phyloP scores from a whole-genome alignment of 1,140 invertebrate genomes.

The Listronotus bonariensis region DNA sequence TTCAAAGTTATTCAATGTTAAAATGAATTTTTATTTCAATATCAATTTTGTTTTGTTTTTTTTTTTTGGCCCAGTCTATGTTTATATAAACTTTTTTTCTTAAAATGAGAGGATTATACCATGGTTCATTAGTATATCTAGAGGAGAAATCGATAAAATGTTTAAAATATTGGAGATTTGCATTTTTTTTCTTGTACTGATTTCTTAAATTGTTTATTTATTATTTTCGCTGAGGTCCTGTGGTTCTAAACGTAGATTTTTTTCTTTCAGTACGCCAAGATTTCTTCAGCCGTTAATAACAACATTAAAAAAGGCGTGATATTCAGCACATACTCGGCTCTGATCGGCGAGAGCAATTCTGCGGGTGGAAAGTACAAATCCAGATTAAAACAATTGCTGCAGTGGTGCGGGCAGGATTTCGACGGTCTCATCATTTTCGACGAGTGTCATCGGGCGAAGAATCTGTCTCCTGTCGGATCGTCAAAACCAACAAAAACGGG shows the following conservation, averaged over 20 bases:
- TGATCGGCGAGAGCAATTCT: constrained; percentile 95
- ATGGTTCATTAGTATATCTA: no score
- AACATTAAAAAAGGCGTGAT: constrained; percentile 92
- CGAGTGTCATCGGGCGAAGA: constrained; percentile 98
- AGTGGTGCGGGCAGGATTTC: constrained; percentile 97
- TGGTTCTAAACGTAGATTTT: not conserved
- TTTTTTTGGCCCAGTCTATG: no score
- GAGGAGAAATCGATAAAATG: no score
- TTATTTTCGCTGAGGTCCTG: no score
- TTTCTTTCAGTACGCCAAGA: constrained; percentile 79
- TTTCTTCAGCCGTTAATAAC: constrained; percentile 88
- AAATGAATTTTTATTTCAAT: no score
- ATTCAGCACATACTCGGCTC: constrained; percentile 96
- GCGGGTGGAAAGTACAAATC: constrained; percentile 91
- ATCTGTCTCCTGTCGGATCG: constrained; percentile 93
- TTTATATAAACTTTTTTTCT: no score
- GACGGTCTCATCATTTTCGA: constrained; percentile 97
- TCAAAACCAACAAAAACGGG: constrained; percentile 90
- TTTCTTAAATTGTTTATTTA: no score
- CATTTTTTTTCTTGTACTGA: no score
- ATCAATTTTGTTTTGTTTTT: no score
- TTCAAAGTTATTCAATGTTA: no score
- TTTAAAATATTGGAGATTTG: no score
- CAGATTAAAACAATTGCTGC: constrained; percentile 90
- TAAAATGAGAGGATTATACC: no score